Percentiles rank a stretch among this genome's conserved stretches.
phyloP scores from a whole-genome alignment of 2,888 invertebrate genomes.

The Flabesymbios commensalis region DNA sequence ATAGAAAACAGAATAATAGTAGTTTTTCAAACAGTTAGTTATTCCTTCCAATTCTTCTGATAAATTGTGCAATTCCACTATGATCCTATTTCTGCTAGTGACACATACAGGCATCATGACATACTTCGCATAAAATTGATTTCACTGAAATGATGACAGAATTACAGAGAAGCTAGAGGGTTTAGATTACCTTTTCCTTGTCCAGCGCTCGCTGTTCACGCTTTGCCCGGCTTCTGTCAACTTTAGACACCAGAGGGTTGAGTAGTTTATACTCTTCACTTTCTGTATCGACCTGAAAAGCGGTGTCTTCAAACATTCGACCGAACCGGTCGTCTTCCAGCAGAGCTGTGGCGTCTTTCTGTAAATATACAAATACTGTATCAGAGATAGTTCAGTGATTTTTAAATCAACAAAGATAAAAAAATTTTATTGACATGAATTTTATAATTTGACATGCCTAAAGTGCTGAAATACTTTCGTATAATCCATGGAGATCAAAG shows the following conservation, averaged over 20 bases:
- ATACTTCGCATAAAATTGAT: too few relatives aligned
- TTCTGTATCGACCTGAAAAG: slow-evolving; percentile 86
- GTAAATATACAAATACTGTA: background rate
- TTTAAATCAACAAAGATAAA: slow-evolving; percentile 7
- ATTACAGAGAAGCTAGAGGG: background rate
- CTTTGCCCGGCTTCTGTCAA: slow-evolving; percentile 68
- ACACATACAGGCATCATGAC: background rate
- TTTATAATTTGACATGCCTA: too few relatives aligned
- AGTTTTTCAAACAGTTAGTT: too few relatives aligned
- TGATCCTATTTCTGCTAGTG: background rate
- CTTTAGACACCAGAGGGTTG: slow-evolving; percentile 83
- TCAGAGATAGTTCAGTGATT: background rate
- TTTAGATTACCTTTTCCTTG: background rate
- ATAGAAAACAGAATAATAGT: too few relatives aligned
- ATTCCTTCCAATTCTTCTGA: too few relatives aligned
- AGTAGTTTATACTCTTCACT: slow-evolving; percentile 83
- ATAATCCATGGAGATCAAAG: too few relatives aligned
- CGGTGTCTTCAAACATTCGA: slow-evolving; percentile 86
- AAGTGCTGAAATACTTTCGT: too few relatives aligned
- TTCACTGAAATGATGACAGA: background rate
- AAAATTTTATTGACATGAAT: too few relatives aligned
- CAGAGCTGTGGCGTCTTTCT: slow-evolving; percentile 64
- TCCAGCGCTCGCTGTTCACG: slow-evolving; percentile 1
- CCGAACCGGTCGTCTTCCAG: slow-evolving; percentile 88
- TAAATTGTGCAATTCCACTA: too few relatives aligned